phyloP scores from a whole-genome alignment of 2,888 invertebrate genomes.

The Protonemura montana region DNA sequence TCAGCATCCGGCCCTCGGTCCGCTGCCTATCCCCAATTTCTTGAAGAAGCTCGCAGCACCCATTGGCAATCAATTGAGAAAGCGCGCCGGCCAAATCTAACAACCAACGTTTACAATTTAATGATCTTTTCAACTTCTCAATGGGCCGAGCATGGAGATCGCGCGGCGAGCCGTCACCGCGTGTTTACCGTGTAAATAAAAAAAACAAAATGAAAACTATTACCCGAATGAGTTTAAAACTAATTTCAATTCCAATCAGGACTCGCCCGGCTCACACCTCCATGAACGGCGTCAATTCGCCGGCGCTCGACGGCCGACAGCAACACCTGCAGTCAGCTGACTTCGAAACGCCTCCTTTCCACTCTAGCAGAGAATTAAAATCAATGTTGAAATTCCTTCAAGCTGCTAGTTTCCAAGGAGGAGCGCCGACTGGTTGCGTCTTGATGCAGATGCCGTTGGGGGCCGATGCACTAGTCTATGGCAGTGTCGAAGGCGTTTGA shows the following conservation, averaged over 20 bases:
- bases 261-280: neutral
- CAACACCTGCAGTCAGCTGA: neutral
- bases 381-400: neutral
- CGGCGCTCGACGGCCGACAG: neutral
- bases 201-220: neutral
- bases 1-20: too few species aligned
- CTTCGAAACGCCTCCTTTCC: neutral
- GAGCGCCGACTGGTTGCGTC: neutral
- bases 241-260: conserved; percentile 7
- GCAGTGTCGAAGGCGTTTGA: too few species aligned
- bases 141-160: neutral
- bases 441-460: neutral
- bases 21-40: too few species aligned
- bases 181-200: neutral
- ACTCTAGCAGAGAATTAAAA: neutral
- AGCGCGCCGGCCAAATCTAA: neutral
- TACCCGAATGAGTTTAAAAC: conserved; percentile 7
- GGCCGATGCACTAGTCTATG: too few species aligned
- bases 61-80: neutral
- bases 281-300: neutral
- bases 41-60: too few species aligned
- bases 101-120: neutral
- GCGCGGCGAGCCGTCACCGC: neutral
- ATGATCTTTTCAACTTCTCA: neutral
- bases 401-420: neutral